phyloP scores from a whole-genome alignment of 2,888 invertebrate genomes.

The Pristionchus japonicus region DNA sequence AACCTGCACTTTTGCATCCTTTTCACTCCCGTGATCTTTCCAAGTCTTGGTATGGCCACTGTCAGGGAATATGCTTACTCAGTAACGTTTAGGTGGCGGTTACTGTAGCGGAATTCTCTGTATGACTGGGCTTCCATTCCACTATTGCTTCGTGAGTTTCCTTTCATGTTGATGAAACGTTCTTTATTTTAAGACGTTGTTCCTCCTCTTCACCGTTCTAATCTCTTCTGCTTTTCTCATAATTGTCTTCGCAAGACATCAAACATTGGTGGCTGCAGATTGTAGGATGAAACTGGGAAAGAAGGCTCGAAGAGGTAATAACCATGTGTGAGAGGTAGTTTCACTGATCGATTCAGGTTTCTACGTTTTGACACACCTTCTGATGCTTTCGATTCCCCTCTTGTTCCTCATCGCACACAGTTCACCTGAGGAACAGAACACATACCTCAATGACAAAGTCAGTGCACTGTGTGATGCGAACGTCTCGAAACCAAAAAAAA shows the following conservation, averaged over 20 bases:
- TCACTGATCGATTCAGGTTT: not conserved
- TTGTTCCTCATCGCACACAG: not conserved
- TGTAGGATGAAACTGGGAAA: not conserved
- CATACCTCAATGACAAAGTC: not conserved
- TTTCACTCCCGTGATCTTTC: constrained; percentile 7
- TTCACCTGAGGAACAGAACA: not conserved
- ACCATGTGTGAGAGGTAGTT: not conserved
- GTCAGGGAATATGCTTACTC: not conserved
- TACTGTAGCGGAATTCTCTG: not conserved
- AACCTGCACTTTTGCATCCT: constrained; percentile 5
- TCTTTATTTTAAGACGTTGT: not conserved
- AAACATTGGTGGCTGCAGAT: not conserved
- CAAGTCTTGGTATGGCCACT: not conserved
- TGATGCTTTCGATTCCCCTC: not conserved
- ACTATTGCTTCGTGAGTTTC: not conserved
- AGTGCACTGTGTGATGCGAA: no score
- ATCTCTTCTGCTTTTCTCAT: not conserved
- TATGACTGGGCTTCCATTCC: not conserved
- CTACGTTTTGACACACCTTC: not conserved
- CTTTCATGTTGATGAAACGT: not conserved
- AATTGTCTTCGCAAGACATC: not conserved
- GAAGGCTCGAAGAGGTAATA: not conserved
- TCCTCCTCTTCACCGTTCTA: not conserved
- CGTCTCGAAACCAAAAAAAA: no score
- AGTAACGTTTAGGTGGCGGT: not conserved